phyloP scores from a whole-genome alignment of 2,888 invertebrate genomes.

The Pherbina coryleti region DNA sequence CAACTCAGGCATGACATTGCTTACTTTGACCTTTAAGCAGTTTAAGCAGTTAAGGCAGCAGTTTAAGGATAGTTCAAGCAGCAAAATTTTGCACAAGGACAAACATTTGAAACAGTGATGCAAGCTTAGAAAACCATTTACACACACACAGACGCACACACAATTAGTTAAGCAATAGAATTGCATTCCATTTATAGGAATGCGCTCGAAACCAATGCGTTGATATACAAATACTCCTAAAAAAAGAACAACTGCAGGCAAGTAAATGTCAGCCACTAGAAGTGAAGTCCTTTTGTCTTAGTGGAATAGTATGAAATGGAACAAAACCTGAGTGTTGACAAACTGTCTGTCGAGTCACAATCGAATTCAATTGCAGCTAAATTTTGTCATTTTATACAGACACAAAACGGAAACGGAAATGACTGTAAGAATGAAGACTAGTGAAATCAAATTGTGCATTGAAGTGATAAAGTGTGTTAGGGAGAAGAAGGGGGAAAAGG shows the following conservation, averaged over 20 bases:
- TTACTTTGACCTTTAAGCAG: no score
- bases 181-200: no score
- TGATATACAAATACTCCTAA: no score
- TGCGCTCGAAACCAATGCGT: no score
- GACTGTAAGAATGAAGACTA: slow-evolving; percentile 2
- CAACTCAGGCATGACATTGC: no score
- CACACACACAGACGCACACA: background rate
- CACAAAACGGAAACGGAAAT: slow-evolving; percentile 15
- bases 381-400: background rate
- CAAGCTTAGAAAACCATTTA: background rate
- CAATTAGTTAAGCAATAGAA: no score
- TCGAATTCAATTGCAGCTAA: background rate
- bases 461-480: background rate
- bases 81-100: background rate
- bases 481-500: background rate
- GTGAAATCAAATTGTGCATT: slow-evolving; percentile 14
- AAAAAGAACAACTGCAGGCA: no score
- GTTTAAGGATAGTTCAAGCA: background rate
- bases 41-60: no score
- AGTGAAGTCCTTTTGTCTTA: no score
- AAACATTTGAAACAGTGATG: background rate
- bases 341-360: background rate
- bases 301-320: no score
- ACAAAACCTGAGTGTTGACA: slow-evolving; percentile 8
- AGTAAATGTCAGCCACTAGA: no score